Evolutionary conservation across 1,140 invertebrate species (phyloP).

Genomic region (Pseudomyrmex concolor): DNA sequence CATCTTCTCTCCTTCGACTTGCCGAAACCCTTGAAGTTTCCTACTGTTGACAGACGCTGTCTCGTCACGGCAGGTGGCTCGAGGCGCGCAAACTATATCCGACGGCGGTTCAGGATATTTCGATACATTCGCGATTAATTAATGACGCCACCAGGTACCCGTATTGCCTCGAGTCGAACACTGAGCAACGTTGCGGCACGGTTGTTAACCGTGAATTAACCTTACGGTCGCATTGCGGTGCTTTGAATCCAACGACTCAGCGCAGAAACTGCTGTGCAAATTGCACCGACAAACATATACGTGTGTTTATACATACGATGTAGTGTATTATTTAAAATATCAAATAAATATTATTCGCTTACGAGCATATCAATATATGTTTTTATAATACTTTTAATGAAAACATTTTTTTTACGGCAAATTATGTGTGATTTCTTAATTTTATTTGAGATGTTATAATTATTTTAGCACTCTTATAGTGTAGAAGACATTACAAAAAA

Average conservation of each 20-base stretch:
- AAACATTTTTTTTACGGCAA: background rate
- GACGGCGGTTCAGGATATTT: constrained; percentile 69
- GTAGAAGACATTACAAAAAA: background rate
- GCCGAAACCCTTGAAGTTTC: constrained; percentile 68
- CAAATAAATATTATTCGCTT: too few relatives aligned
- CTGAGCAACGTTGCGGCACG: constrained; percentile 23
- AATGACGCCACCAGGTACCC: constrained; percentile 60
- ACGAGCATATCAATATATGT: too few relatives aligned
- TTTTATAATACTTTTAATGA: too few relatives aligned
- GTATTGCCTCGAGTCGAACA: constrained; percentile 52
- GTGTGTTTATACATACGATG: constrained; percentile 5
- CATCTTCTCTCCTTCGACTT: constrained; percentile 58
- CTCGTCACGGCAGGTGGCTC: constrained; percentile 64
- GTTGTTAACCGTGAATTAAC: constrained; percentile 49
- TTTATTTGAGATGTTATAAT: background rate
- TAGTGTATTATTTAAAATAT: background rate
- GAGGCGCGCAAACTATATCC: constrained; percentile 68
- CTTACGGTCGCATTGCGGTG: constrained; percentile 27
- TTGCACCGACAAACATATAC: background rate
- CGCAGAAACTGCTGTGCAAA: background rate
- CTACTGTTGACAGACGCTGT: constrained; percentile 68
- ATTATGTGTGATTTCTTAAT: background rate
- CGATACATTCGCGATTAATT: constrained; percentile 72
- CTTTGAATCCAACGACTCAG: constrained; percentile 5
- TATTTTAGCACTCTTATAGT: background rate